Evolutionary conservation across 1,140 invertebrate species (phyloP).

Genomic region (Drosophila pandora): DNA sequence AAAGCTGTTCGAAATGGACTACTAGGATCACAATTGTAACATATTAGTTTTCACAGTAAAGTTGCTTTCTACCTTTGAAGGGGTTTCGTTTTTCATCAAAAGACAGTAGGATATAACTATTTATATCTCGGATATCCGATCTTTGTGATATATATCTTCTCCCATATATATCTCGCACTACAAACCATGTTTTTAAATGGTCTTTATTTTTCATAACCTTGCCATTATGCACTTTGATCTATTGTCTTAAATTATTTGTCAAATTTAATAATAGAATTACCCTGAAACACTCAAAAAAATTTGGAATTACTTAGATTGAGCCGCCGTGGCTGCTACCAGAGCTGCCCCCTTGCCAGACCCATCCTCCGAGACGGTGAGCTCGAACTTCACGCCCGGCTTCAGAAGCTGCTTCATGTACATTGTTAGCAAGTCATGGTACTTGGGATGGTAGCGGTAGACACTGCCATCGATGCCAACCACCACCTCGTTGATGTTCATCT

Average conservation of each 20-base stretch:
- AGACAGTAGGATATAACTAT: too few species aligned
- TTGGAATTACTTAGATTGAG: neutral
- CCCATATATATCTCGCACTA: too few species aligned
- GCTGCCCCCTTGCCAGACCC: constrained; percentile 93
- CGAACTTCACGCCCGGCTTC: constrained; percentile 89
- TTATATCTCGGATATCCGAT: too few species aligned
- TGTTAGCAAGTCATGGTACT: constrained; percentile 97
- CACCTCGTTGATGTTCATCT: constrained; percentile 93
- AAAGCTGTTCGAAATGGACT: constrained; percentile 37
- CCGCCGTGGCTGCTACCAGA: constrained; percentile 91
- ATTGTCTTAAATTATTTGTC: too few species aligned
- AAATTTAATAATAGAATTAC: neutral
- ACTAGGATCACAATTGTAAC: neutral
- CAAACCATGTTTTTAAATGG: too few species aligned
- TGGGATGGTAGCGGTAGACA: constrained; percentile 98
- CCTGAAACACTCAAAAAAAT: neutral
- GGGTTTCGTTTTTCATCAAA: too few species aligned
- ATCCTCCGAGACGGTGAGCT: constrained; percentile 97
- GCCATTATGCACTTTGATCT: too few species aligned
- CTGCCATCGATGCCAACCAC: constrained; percentile 99
- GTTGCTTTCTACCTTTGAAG: too few species aligned
- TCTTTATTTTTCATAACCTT: too few species aligned
- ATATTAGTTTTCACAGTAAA: too few species aligned
- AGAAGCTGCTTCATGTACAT: constrained; percentile 93
- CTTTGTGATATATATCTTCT: too few species aligned